phyloP scores from a whole-genome alignment of 2,888 invertebrate species.

The Cordilura impudica region DNA sequence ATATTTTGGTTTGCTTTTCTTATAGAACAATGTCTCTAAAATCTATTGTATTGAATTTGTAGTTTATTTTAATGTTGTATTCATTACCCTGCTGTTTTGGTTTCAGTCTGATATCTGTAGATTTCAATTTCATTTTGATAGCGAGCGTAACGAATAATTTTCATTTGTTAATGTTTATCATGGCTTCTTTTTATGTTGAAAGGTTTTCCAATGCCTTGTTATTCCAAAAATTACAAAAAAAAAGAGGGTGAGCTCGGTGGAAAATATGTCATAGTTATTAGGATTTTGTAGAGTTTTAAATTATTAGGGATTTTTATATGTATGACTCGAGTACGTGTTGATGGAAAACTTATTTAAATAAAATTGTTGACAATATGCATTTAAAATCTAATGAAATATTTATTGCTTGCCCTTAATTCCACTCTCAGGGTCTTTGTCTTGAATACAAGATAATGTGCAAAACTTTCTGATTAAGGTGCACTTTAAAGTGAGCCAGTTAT shows the following conservation, averaged over 20 bases:
- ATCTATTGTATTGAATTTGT: conserved; percentile 23
- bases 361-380: conserved; percentile 27
- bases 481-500: too few relatives aligned
- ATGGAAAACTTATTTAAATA: conserved; percentile 43
- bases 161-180: conserved; percentile 56
- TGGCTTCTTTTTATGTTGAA: conserved; percentile 46
- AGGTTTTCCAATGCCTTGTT: background rate
- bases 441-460: too few relatives aligned
- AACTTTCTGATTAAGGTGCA: too few relatives aligned
- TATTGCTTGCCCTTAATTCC: too few relatives aligned
- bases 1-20: background rate
- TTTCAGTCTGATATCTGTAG: conserved; percentile 43
- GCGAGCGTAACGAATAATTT: conserved; percentile 52
- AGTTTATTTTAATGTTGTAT: conserved; percentile 45
- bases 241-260: conserved; percentile 53
- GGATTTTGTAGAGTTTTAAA: background rate
- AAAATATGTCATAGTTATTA: conserved; percentile 48
- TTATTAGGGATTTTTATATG: conserved; percentile 29
- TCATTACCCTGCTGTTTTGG: conserved; percentile 58
- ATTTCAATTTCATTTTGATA: conserved; percentile 58
- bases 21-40: conserved; percentile 1
- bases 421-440: too few relatives aligned
- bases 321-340: conserved; percentile 48
- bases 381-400: conserved; percentile 27
- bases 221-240: background rate